Evolutionary conservation across 2,888 invertebrate species (phyloP), one percentile per base, ranked within the genome.

Genomic region (Phytoseiulus persimilis): DNA sequence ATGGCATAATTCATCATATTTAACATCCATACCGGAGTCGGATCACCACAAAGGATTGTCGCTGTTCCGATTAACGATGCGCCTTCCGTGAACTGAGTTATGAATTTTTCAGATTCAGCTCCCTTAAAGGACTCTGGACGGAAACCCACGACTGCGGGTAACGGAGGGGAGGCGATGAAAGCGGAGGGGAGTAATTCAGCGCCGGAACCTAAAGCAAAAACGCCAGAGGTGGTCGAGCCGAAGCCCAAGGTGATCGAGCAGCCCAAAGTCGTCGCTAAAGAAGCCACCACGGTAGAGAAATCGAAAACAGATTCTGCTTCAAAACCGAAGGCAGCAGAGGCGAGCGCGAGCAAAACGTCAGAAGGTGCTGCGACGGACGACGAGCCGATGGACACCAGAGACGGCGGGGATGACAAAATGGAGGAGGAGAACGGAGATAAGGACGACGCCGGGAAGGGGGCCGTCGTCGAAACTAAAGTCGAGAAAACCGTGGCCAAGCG

Each of bases 401-500:
- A 32, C 83, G 32, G 32, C 31, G 83, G 83, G 14, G 33, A 28
- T 83, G 33, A 6, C 45, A 83, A 45, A 2, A 32, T 65, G n/a
- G 32, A 90, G 31, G 14, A 6, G 31, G 32, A 83, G 31, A 31
- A 9, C 45, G 83, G 89, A 1, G 84, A n/a, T 5, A n/a, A 18
- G 31, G 33, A 28, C 31, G 31, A 83, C 14, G 32, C 32, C 9
- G 9, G 46, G n/a, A 90, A n/a, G 31, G 65, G 32, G 14, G 83
- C 23, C 32, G 45, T 33, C n/a, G 31, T 3, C 28, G 89, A 28
- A 89, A 31, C 87, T 1, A 45, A 5, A 46, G 90, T 83, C 5
- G 84, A 89, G 28, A 84, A 32, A 39, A 11, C 89, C 0, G 90
- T 32, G 31, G 31, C 32, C 39, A 84, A 90, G 89, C 31, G 65